Conservation (phyloP, 2,113 vertebrate genomes). For the Petroica traversi region DNA sequence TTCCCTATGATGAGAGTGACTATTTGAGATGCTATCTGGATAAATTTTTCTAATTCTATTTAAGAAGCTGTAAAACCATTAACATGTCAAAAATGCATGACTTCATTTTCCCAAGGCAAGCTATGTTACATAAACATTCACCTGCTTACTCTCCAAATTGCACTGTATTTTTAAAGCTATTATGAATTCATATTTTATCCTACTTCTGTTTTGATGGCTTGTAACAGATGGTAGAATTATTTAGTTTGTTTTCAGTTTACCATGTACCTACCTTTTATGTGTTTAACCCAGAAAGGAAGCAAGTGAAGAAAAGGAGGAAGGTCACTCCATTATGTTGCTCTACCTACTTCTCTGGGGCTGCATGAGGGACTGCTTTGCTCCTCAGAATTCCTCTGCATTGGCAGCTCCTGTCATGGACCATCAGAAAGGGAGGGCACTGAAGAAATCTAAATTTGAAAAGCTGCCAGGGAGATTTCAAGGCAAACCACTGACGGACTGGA, state of each 20-base stretch:
- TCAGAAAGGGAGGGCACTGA: neutral
- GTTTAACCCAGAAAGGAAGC: neutral
- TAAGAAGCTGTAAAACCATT: conserved; percentile 8
- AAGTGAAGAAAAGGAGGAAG: neutral
- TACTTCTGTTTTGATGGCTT: conserved; percentile 23
- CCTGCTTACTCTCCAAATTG: conserved; percentile 13
- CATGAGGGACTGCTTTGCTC: neutral
- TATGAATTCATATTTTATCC: conserved; percentile 46
- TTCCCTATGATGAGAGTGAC: neutral
- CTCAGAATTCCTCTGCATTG: neutral
- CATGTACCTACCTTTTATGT: neutral
- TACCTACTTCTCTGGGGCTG: neutral
- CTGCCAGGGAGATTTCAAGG: neutral
- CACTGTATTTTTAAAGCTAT: conserved; percentile 21
- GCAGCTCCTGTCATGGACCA: neutral
- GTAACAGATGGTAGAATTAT: conserved; percentile 42
- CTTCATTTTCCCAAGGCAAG: neutral
- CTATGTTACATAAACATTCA: conserved; percentile 40
- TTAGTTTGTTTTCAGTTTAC: neutral
- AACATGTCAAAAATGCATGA: neutral
- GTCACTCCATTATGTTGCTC: neutral
- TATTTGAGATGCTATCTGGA: neutral
- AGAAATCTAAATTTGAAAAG: neutral
- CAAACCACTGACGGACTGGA: neutral
- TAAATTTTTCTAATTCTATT: neutral